Evolutionary conservation across 2,113 vertebrate species (phyloP), one percentile per base, ranked within the genome.

Genomic region (Nerophis lumbriciformis): DNA sequence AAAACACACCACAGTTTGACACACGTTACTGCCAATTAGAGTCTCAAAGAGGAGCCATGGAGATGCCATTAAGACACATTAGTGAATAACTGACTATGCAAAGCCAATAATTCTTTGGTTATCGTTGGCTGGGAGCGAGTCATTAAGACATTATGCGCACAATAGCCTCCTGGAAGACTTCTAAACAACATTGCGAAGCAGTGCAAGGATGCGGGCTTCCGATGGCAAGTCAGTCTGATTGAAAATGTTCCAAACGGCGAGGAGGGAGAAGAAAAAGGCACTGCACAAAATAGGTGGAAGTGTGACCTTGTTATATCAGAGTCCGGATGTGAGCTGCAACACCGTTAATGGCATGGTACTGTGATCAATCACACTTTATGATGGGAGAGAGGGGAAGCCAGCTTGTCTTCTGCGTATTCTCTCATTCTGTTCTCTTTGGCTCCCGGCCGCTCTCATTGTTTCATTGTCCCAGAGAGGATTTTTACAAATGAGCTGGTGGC

Each of bases 21-120:
- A 79, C 74, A 72, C 69, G 68, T 84, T 82, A 83, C 73, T 79
- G 72, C 67, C 80, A 65, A 86, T 85, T 87, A 86, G 72, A 55
- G 58, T 72, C 73, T 72, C 67, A 73, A 83, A 73, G 69, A 58
- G 74, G 15, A 76, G 45, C 71, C 71, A 72, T 66, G 55, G 71
- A 75, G 61, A 79, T 63, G 72, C 79, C 80, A 83, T 83, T 84
- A 83, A 72, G 66, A 71, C 65, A 63, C 80, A 83, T 76, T 74
- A 80, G 73, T 67, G 69, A 58, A 67, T 53, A 75, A 77, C 66
- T 60, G 59, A 62, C 53, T 71, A 59, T 72, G 76, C 69, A 73
- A 66, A 78, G 72, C 50, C 71, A 58, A 55, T 79, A 73, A 80
- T 69, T 75, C 66, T 68, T 65, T 45, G 57, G 55, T 61, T 80